A percentile compares a stretch with the other conserved stretches of the same genome.
These are phyloP conservation scores for Oryzias woworae DNA, from an alignment of 2,113 vertebrate species.

Conservation along the genomic window DNA sequence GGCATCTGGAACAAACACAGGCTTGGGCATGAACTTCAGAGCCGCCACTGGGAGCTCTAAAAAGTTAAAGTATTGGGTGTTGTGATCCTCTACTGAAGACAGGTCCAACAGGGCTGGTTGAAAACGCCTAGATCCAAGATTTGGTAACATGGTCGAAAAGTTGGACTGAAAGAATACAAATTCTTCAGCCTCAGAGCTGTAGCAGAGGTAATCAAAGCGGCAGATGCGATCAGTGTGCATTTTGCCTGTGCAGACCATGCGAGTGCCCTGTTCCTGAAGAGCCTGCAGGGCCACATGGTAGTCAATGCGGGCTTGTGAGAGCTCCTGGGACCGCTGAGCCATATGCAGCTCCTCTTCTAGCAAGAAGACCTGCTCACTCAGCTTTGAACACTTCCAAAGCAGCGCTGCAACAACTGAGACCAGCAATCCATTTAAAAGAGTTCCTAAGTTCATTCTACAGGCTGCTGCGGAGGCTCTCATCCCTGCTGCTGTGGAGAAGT, in stretches of 20 bases:
- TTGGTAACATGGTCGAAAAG: conserved; percentile 91
- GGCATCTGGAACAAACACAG: conserved; percentile 93
- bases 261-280: conserved; percentile 88
- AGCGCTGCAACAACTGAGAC: conserved; percentile 90
- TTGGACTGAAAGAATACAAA: conserved; percentile 98
- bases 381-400: conserved; percentile 91
- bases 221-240: conserved; percentile 97
- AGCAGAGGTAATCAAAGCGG: conserved; percentile 95
- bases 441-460: conserved; percentile 91
- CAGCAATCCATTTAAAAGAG: conserved; percentile 90
- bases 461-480: conserved; percentile 72
- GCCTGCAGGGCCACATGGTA: conserved; percentile 88
- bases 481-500: conserved; percentile 28
- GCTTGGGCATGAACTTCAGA: conserved; percentile 92
- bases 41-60: conserved; percentile 91
- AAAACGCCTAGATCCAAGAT: conserved; percentile 91
- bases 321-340: conserved; percentile 79
- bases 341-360: conserved; percentile 90
- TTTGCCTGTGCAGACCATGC: conserved; percentile 95
- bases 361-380: conserved; percentile 83
- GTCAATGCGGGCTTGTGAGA: conserved; percentile 82
- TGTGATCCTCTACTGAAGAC: conserved; percentile 97
- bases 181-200: conserved; percentile 90
- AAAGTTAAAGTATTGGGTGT: conserved; percentile 98
- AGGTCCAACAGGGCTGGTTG: conserved; percentile 94